A percentile compares a stretch with the other conserved stretches of the same genome.
Conservation (phyloP, 2,797 vertebrate species). For the Zonotrichia albicollis region DNA sequence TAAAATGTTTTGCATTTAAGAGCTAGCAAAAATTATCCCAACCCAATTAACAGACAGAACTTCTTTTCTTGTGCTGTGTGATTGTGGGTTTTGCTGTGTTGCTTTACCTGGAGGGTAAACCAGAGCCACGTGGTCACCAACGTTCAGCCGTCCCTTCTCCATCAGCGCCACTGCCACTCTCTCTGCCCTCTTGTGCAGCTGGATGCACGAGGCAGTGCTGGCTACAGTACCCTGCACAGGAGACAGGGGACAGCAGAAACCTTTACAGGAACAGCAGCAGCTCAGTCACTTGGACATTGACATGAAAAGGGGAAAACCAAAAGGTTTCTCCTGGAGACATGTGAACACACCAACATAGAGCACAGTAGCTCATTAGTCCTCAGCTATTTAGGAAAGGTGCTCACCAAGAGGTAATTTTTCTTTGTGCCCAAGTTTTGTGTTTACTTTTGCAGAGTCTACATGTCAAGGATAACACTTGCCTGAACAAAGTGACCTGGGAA, state of each 20-base stretch:
- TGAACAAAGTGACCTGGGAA: background rate
- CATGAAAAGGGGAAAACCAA: background rate
- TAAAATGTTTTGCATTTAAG: background rate
- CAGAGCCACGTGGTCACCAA: conserved; percentile 92
- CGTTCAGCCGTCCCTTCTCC: conserved; percentile 86
- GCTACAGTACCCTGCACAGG: conserved; percentile 86
- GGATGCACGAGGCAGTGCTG: conserved; percentile 89
- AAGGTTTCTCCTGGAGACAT: background rate
- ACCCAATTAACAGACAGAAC: background rate
- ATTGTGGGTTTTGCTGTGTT: background rate
- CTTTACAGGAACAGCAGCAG: background rate
- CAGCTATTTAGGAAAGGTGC: background rate
- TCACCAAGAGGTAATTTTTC: background rate
- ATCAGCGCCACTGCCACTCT: conserved; percentile 86
- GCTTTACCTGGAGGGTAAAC: conserved; percentile 89
- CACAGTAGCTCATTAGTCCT: background rate
- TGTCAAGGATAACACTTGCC: background rate
- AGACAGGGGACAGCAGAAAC: background rate
- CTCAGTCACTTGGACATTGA: background rate
- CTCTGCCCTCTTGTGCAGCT: conserved; percentile 93
- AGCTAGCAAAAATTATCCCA: background rate
- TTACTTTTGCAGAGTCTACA: background rate
- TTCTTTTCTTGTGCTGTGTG: background rate
- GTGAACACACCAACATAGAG: background rate
- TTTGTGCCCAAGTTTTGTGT: background rate